Evolutionary conservation across 2,113 vertebrate species (phyloP).

Genomic region (Tetrao urogallus): DNA sequence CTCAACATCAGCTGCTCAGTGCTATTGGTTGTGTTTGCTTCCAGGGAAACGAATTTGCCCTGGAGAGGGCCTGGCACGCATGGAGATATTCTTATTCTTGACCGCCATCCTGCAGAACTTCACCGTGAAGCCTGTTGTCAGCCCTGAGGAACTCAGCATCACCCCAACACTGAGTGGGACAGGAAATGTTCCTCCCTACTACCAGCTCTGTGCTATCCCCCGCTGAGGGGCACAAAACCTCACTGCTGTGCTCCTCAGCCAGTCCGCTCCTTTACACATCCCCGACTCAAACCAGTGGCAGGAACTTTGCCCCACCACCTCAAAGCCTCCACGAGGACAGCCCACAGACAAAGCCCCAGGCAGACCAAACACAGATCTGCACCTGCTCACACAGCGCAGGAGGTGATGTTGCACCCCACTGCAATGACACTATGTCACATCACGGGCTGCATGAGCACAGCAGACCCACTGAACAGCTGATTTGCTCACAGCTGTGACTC

Average conservation of each 20-base stretch:
- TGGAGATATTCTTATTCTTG: conserved; percentile 66
- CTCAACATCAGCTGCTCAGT: too few species aligned
- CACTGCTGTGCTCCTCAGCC: neutral
- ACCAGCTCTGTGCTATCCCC: conserved; percentile 44
- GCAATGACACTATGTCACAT: neutral
- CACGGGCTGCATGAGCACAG: rapidly evolving
- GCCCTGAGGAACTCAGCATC: conserved; percentile 27
- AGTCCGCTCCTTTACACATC: neutral
- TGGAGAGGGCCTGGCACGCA: conserved; percentile 68
- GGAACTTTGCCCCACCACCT: neutral
- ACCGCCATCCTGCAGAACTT: conserved; percentile 66
- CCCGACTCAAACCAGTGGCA: neutral
- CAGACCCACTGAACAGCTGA: neutral
- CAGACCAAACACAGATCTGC: neutral
- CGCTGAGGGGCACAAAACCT: neutral
- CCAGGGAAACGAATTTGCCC: too few species aligned
- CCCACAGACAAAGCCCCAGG: neutral
- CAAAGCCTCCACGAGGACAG: neutral
- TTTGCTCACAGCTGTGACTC: too few species aligned
- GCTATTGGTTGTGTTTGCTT: too few species aligned
- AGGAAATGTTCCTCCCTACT: neutral
- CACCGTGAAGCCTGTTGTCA: conserved; percentile 60
- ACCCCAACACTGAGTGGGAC: neutral
- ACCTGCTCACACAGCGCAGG: neutral
- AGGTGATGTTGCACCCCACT: neutral